Evolutionary conservation across 1,140 invertebrate species (phyloP).

Genomic region (Propsilocerus akamusi): DNA sequence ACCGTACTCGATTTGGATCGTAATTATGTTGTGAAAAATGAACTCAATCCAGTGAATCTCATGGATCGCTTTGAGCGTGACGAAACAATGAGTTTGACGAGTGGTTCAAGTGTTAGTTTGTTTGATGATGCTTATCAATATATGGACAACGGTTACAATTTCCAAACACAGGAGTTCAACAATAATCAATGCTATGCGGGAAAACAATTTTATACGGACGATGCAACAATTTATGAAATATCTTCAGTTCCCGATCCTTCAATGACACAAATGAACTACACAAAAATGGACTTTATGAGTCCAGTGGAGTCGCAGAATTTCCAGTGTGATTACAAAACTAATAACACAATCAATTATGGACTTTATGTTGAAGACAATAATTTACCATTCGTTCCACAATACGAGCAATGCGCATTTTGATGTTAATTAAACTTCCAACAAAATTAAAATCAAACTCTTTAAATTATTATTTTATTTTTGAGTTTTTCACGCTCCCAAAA

Average conservation of each 20-base stretch:
- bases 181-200: not conserved
- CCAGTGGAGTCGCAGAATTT: too few relatives aligned
- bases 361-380: too few relatives aligned
- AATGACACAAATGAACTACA: not conserved
- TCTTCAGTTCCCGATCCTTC: not conserved
- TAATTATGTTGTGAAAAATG: conserved; percentile 1
- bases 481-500: too few relatives aligned
- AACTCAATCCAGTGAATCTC: not conserved
- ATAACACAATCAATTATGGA: too few relatives aligned
- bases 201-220: not conserved
- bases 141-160: not conserved
- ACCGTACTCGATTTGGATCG: conserved; percentile 33
- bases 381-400: not conserved
- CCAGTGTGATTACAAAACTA: too few relatives aligned
- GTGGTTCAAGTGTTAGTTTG: not conserved
- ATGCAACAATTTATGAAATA: not conserved
- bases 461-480: too few relatives aligned
- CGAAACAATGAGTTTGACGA: not conserved
- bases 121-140: not conserved
- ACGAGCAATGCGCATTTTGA: not conserved
- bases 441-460: too few relatives aligned
- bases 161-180: not conserved
- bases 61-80: not conserved
- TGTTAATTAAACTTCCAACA: too few relatives aligned
- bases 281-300: too few relatives aligned